Base-by-base conservation (phyloP, 1,140 invertebrate genomes). In the Drosophila saltans region DNA sequence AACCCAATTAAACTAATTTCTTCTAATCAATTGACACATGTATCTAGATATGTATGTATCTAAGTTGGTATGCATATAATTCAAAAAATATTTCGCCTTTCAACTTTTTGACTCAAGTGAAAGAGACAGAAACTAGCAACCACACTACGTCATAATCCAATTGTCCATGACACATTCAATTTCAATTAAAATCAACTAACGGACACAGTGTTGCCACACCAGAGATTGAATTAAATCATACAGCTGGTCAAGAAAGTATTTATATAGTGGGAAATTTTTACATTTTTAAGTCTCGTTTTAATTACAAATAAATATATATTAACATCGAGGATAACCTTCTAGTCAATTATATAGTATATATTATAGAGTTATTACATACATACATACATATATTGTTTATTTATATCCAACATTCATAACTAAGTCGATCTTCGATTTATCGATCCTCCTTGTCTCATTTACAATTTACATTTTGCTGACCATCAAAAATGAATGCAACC, bases 81-180 rank as follows among this genome's bases (percentile, higher is more conserved):
- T 55, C 21, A 26, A 26, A 55, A 24, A 24, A 52, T 52, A 2
- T 21, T 5, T 52, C 39, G 33, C 6, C 33, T 36, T 7, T 3
- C 33, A 36, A 48, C 43, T 2, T 48, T 16, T 9, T 4, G 8
- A 26, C 30, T 9, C 4, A 33, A n/a, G 2, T 1, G 30, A 28
- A 5, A 57, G 5, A 57, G 11, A 36, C 2, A 30, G 33, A 58
- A 3, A 36, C 30, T 6, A 33, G 6, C 21, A 8, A 33, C 16
- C 57, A 36, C 57, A 36, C 28, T 33, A 33, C 57, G 16, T 39
- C n/a, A 36, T 11, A n/a, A 36, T 58, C 11, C 30, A 59, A 59
- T 59, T 39, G 57, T 21, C 56, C 56, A 58, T 58, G 56, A 58
- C 56, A 59, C 57, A 59, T 59, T 59, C 57, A 59, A 59, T 59